Base-by-base conservation (phyloP, 2,113 vertebrate genomes). In the Otus sunia region DNA sequence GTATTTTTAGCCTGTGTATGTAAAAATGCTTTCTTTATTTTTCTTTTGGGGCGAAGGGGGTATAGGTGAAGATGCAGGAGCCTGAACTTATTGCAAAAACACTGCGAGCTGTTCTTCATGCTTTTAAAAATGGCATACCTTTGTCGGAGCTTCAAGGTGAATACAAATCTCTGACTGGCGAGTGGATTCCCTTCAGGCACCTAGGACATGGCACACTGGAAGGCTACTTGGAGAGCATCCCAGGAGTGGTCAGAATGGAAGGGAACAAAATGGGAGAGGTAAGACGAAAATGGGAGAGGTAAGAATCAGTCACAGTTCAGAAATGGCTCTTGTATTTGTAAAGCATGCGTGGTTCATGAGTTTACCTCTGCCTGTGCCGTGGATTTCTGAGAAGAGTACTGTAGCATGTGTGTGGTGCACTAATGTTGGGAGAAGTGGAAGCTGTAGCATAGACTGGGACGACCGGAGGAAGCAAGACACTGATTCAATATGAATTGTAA, bases 251-350 rank as follows among this genome's bases (percentile, higher is more conserved):
- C 75, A 98, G 95, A 91, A 83, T 99, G 86, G 98, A 99, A 50
- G 74, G 91, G 21, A 96, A 66, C 83, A 98, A 98, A 83, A 98
- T 93, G 63, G 99, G 99, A 97, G 99, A 99, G 99, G 99, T 99
- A 97, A 98, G 98, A 79, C n/a, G n/a, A 98, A 98, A 83, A 98
- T 93, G 63, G 99, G 99, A 97, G 99, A 99, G 99, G 99, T 99
- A 97, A 98, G 98, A 79, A 73, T 87, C 47, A 25, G 5, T 67
- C 47, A 59, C 2, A 1, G 11, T 60, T 88, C 45, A 56, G 67
- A 82, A 90, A 37, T 25, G 6, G 10, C 5, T 83, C 80, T 76
- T 66, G 6, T 93, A 20, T 89, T 75, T 89, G 41, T 63, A 4
- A 22, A 56, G 8, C 25, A 9, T 74, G 43, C 8, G 0, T 23